phyloP scores from a whole-genome alignment of 2,113 vertebrate species.

The Zosterops japonicus region DNA sequence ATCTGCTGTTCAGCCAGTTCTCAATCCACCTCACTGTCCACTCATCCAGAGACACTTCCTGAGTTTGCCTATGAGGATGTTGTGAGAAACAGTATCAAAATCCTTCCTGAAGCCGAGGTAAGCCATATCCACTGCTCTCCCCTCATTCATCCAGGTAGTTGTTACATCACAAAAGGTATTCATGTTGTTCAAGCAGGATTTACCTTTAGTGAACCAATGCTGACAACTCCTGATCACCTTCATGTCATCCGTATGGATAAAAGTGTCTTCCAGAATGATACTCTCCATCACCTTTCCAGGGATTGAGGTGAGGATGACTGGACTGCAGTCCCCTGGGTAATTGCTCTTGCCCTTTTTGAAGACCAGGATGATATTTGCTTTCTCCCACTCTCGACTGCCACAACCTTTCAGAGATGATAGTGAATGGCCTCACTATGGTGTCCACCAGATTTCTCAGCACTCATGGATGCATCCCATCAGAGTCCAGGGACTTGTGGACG shows the following conservation, averaged over 20 bases:
- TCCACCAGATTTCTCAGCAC: not conserved
- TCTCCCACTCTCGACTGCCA: not conserved
- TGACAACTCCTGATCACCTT: not conserved
- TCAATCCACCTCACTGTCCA: not conserved
- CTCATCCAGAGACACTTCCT: not conserved
- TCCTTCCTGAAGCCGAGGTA: not conserved
- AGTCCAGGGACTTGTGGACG: not conserved
- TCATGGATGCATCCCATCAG: not conserved
- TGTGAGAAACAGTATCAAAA: not conserved
- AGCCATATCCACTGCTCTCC: not conserved
- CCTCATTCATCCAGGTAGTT: not conserved
- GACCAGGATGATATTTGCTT: not conserved
- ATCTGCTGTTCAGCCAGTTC: not conserved
- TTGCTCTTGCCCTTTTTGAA: rapidly evolving
- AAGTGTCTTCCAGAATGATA: not conserved
- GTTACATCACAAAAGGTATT: not conserved
- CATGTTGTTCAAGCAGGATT: not conserved
- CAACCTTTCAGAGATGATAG: not conserved
- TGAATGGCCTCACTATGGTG: not conserved
- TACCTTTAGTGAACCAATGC: not conserved
- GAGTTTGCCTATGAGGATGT: not conserved
- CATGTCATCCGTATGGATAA: not conserved
- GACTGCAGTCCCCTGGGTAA: not conserved
- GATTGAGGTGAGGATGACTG: not conserved
- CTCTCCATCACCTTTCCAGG: not conserved